Base-by-base conservation (phyloP, 2,888 invertebrate genomes). In the Conus canariensis region DNA sequence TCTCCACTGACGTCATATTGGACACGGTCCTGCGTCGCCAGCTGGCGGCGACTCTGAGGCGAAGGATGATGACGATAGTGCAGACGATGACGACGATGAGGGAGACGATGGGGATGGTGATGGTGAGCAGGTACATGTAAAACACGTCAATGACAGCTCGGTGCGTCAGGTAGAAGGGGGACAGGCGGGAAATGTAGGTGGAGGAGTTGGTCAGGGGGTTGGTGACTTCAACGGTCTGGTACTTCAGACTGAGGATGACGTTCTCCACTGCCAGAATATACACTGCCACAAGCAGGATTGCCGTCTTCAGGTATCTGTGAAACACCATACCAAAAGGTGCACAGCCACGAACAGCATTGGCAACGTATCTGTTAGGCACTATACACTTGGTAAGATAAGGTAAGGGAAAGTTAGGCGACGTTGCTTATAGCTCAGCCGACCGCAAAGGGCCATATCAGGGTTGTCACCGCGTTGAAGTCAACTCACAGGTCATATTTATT, bases 51-150 rank as follows among this genome's bases (percentile, higher is more conserved):
- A 30, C 64, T 2, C 22, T 60, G 67, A 86, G 86, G 19, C 67
- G 60, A 19, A 25, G 19, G 67, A 22, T 58, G 30, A 60, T 67
- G 67, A 30, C 45, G 67, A 16, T 19, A 45, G 86, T 86, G 86
- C 64, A 60, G 86, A 67, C 7, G 86, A 86, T 67, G 86, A 86
- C 67, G 19, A 86, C 86, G 67, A 67, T 10, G 67, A 86, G 67
- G 14, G 85, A 85, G 30, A 30, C 7, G 85, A 60, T 12, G 30
- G 85, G 85, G 16, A 64, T 64, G 87, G 58, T 45, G 58, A 87
- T 58, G 12, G 77, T 22, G 87, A 74, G 56, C 19, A 74, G 56
- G 58, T 74, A 58, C 70, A 64, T 74, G 87, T 58, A 74, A 22
- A 87, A 1, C 56, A 87, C 30, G 74, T 70, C 77, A 74, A 87